Evolutionary conservation across 64 coral and sea anemone species (phyloP), one percentile per base, ranked within the genome.

Genomic region (Acropora yongei): DNA sequence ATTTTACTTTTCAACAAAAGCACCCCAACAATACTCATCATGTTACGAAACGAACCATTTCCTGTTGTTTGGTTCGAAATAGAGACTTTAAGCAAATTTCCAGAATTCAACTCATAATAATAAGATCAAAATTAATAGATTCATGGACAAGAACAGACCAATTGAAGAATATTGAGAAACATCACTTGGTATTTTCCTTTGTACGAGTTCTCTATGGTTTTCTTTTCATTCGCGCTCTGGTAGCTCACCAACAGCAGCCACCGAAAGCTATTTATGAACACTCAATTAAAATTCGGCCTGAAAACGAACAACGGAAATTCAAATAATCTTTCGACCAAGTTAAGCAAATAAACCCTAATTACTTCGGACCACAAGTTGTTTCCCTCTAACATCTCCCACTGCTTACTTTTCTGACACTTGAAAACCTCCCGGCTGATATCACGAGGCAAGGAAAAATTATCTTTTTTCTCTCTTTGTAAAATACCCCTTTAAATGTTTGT

Each of bases 1-100:
- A 49, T 19, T 6, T 41, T 72, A 72, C 72, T 85, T 68, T 72
- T 49, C 7, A 68, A 85, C 65, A 85, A 85, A 72, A 47, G 44
- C 43, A 45, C 41, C 65, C 49, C 53, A 47, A n/a, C 6, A 44
- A 19, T 17, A 48, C 63, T 85, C 49, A 57, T 84, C 60, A 68
- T 67, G 47, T 45, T 30, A 84, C 46, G 66, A 41, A 0, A 30
- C 30, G 30, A 30, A 46, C 14, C 1, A 71, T 72, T 85, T 20
- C 41, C 13, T 3, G 19, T 13, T 16, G 3, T 43, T 17, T 19
- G 63, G 16, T 71, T 71, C 12, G 43, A 9, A 69, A 85, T 68
- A 41, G 5, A 43, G 46, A 45, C 11, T 76, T 10, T 76, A 6
- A 39, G 69, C 3, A 13, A 9, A 30, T 30, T 30, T 30, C 30